Base-by-base conservation (phyloP, 2,797 vertebrate species). In the Anolis apletophallus region DNA sequence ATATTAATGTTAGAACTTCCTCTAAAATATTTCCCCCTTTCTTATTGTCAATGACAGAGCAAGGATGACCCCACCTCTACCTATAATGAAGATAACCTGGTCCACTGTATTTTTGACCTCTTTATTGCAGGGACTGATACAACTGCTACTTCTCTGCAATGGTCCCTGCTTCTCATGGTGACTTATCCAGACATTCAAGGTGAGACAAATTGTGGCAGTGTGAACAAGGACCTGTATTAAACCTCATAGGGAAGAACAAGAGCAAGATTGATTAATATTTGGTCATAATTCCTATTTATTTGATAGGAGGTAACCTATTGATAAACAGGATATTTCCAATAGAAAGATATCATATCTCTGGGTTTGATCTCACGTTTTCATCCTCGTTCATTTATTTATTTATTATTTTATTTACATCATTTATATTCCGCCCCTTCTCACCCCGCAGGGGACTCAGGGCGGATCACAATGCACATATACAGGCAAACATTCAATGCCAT, bases 31-130 rank as follows among this genome's bases (percentile, higher is more conserved):
- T 14, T 59, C 81, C 40, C 36, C 32, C 3, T 74, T 86, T 89
- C 26, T 61, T 57, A 16, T 80, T 91, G 1, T 1, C 50, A 34
- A 46, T 68, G 77, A 50, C 91, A 94, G 94, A 90, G 81, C 61
- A 88, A 91, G 80, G 81, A 83, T 84, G 85, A 89, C 46, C 16
- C 88, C 64, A 52, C 4, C 55, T 2, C 91, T 36, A 94, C 93
- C 82, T 94, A 90, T 0, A 3, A 92, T 84, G 91, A 94, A 74
- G 84, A 34, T 54, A 94, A 95, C 84, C 72, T 94, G 93, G 67
- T 29, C 0, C 94, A 94, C 78, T 26, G 5, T 64, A 0, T 87
- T 84, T 11, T 0, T 46, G 93, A 95, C 72, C 90, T 95, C 40
- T 85, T 94, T 40, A 0, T 94, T 50, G 93, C 92, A 87, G 91